Base-by-base conservation (phyloP, 2,113 vertebrate genomes). In the Hoplias malabaricus region DNA sequence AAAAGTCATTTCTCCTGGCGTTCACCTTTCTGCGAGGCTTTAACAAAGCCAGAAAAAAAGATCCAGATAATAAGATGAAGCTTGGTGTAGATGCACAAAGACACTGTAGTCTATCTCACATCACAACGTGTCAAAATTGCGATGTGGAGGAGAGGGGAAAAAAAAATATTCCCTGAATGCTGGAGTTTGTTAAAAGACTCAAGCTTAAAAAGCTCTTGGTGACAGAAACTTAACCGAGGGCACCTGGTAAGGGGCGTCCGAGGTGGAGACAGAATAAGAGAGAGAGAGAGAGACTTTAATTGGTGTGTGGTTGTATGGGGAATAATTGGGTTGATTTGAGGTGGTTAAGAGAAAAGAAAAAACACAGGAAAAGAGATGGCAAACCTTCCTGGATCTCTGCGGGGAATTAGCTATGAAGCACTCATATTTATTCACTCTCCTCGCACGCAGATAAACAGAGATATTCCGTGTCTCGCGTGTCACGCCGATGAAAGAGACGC, bases 311-410 rank as follows among this genome's bases (percentile, higher is more conserved):
- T 86, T 92, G 92, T 66, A 84, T 90, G 90, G 93, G 91, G 94
- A 96, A 94, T 95, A 95, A 96, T 94, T 95, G 86, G 91, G 92
- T 69, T 96, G 91, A 94, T 96, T 96, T 91, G 93, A 95, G 93
- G 93, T 90, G 85, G 88, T 89, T 95, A 93, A 96, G 91, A 93
- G 94, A n/a, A n/a, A n/a, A n/a, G n/a, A n/a, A n/a, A n/a, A n/a
- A n/a, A 96, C 94, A 92, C 94, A 91, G 91, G 91, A 92, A 89
- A 88, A 94, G 94, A 96, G 40, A 79, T 36, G 79, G 57, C 62
- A 69, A 73, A 82, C 84, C 80, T 87, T 86, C 88, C 90, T 92
- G 88, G 78, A 63, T 92, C 94, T 92, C 94, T 94, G 86, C 83
- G 83, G 94, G 94, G 95, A 96, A 93, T 95, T 93, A 95, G 95